Conservation (phyloP, 2,797 vertebrate species). For the Hafferia zeledoni region DNA sequence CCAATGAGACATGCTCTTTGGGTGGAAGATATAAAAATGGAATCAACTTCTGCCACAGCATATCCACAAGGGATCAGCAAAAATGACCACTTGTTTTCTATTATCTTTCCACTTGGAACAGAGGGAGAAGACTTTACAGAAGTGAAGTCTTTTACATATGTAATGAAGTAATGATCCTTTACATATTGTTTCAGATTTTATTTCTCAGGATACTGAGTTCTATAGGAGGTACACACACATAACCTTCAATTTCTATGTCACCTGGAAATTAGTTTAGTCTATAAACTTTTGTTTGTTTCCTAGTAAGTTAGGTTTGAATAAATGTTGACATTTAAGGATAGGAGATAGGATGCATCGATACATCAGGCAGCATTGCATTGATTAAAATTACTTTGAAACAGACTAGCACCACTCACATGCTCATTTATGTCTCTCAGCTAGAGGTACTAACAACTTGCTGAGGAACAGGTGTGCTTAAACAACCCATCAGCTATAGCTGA, state of each 20-base stretch:
- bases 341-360: not conserved
- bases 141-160: not conserved
- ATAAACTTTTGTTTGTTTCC: not conserved
- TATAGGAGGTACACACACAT: not conserved
- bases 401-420: fast-evolving
- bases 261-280: not conserved
- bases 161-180: not conserved
- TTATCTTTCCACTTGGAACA: not conserved
- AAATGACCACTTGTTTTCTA: not conserved
- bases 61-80: not conserved
- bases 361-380: not conserved
- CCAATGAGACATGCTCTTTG: not conserved
- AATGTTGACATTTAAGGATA: not conserved
- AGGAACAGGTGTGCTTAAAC: not conserved
- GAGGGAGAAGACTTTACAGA: not conserved
- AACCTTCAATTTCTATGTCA: not conserved
- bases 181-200: not conserved
- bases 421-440: not conserved
- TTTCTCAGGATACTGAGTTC: not conserved
- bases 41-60: not conserved
- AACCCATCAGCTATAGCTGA: not conserved
- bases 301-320: not conserved
- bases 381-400: not conserved
- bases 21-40: not conserved
- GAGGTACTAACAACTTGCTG: not conserved